A percentile compares a stretch with the other conserved stretches of the same genome.
Conservation (phyloP, 2,113 vertebrate species). For the Copsychus sechellarum region DNA sequence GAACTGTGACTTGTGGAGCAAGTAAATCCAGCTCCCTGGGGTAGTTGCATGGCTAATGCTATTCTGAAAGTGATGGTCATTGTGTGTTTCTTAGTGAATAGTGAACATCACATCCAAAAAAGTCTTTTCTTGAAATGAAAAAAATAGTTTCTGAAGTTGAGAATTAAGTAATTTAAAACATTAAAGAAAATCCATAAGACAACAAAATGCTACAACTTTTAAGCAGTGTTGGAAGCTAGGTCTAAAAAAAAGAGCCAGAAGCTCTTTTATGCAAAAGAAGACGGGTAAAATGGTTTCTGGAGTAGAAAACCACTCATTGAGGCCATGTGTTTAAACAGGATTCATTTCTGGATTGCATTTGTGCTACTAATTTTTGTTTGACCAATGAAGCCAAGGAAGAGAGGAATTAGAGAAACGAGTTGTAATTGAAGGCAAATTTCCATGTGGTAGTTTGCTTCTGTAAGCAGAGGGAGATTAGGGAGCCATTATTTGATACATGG, state of each 20-base stretch:
- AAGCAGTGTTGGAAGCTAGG: background rate
- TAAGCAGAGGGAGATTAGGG: background rate
- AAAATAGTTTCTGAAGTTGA: background rate
- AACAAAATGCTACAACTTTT: background rate
- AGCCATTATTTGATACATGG: background rate
- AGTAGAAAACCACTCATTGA: background rate
- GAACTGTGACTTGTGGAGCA: background rate
- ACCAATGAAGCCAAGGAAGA: background rate
- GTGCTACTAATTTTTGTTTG: background rate
- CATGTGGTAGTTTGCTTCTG: background rate
- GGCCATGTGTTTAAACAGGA: background rate
- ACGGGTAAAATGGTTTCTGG: background rate
- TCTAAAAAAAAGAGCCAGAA: background rate
- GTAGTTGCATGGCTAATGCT: background rate
- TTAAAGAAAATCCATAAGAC: background rate
- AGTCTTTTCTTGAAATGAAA: background rate
- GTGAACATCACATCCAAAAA: background rate
- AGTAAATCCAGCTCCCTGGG: background rate
- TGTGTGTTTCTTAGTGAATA: background rate
- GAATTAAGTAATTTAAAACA: background rate
- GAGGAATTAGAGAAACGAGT: background rate
- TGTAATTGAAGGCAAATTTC: background rate
- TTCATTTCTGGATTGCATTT: background rate
- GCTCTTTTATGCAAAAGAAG: background rate
- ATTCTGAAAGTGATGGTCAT: background rate